Conservation (phyloP, 1,140 invertebrate species). For the Cydia pomonella region DNA sequence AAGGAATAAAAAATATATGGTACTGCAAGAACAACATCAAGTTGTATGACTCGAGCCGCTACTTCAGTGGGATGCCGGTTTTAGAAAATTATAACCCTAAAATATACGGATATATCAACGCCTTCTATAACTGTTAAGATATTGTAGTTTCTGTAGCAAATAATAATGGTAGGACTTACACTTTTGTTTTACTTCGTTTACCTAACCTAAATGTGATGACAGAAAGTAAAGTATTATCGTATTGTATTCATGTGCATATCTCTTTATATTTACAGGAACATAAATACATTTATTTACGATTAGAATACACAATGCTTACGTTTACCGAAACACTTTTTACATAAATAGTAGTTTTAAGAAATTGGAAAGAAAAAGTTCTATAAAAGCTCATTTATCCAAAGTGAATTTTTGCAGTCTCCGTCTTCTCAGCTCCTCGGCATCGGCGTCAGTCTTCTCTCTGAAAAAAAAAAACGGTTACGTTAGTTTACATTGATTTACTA, state of each 20-base stretch:
- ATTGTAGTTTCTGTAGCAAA: slow-evolving; percentile 37
- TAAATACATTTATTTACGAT: slow-evolving; percentile 76
- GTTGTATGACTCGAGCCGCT: slow-evolving; percentile 85
- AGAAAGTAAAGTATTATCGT: slow-evolving; percentile 61
- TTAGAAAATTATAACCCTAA: slow-evolving; percentile 88
- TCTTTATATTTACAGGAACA: slow-evolving; percentile 79
- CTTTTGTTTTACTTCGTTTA: slow-evolving; percentile 3
- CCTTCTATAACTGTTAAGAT: slow-evolving; percentile 85
- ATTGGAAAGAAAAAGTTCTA: slow-evolving; percentile 53
- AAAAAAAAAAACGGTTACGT: slow-evolving; percentile 38
- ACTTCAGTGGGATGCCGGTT: slow-evolving; percentile 83
- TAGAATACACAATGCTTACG: slow-evolving; percentile 75
- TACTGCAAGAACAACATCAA: slow-evolving; percentile 85
- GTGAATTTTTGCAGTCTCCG: slow-evolving; percentile 87
- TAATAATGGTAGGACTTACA: slow-evolving; percentile 31
- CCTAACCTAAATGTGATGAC: slow-evolving; percentile 5
- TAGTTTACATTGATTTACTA: slow-evolving; percentile 7
- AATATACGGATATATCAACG: slow-evolving; percentile 88
- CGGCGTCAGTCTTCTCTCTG: slow-evolving; percentile 65
- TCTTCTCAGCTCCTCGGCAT: slow-evolving; percentile 83
- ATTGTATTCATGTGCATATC: slow-evolving; percentile 77
- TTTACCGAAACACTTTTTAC: slow-evolving; percentile 75
- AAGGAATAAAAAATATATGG: slow-evolving; percentile 89
- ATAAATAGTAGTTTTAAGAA: slow-evolving; percentile 66
- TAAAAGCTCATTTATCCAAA: slow-evolving; percentile 70